Conservation (phyloP, 2,113 vertebrate genomes). For the Leptobrachium leishanense region DNA sequence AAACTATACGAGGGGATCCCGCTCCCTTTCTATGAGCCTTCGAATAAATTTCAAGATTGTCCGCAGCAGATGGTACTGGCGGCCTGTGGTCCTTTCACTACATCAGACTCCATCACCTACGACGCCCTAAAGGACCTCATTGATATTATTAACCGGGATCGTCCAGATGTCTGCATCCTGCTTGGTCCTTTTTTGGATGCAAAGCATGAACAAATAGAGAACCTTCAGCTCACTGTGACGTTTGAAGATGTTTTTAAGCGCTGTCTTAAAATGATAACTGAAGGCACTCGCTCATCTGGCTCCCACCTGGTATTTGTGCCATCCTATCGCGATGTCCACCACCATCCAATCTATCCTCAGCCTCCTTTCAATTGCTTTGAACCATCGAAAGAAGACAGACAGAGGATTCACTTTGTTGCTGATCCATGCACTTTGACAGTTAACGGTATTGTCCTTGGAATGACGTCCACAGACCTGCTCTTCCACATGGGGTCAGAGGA, state of each 20-base stretch:
- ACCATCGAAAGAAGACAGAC: slow-evolving; percentile 72
- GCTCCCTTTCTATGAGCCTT: slow-evolving; percentile 73
- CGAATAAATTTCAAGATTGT: slow-evolving; percentile 56
- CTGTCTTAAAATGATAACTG: slow-evolving; percentile 79
- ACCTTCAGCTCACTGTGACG: slow-evolving; percentile 72
- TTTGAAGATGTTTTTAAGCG: slow-evolving; percentile 79
- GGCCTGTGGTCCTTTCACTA: slow-evolving; percentile 87
- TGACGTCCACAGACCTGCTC: slow-evolving; percentile 88
- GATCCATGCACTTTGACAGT: slow-evolving; percentile 88
- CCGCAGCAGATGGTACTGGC: slow-evolving; percentile 75
- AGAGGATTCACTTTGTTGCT: slow-evolving; percentile 82
- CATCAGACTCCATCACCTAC: slow-evolving; percentile 81
- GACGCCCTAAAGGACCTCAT: slow-evolving; percentile 87
- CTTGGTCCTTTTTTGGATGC: slow-evolving; percentile 89
- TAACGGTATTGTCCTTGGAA: slow-evolving; percentile 74
- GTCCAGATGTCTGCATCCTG: slow-evolving; percentile 85
- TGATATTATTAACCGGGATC: slow-evolving; percentile 71
- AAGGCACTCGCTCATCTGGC: slow-evolving; percentile 77
- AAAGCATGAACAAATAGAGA: slow-evolving; percentile 92
- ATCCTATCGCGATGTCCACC: slow-evolving; percentile 81
- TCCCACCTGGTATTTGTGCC: slow-evolving; percentile 81
- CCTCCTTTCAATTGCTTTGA: slow-evolving; percentile 74
- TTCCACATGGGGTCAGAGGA: slow-evolving; percentile 90
- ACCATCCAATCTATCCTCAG: slow-evolving; percentile 83
- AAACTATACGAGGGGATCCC: slow-evolving; percentile 83